These are phyloP conservation scores for Thera britannica DNA, from an alignment of 2,888 invertebrate genomes.

Conservation along the genomic window DNA sequence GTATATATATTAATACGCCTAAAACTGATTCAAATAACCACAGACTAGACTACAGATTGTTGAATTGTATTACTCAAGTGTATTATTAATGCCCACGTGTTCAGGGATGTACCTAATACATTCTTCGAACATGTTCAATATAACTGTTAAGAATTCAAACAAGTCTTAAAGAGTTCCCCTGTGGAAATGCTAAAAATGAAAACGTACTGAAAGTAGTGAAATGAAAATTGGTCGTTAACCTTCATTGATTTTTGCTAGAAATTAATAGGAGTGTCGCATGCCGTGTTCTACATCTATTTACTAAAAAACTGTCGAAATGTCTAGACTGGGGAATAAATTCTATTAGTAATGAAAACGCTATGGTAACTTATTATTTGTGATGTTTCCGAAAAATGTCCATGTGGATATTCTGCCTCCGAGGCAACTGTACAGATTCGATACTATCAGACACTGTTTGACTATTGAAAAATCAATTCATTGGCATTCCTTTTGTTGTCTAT, in stretches of 20 bases:
- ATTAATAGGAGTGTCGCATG: slow-evolving; percentile 46
- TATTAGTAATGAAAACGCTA: background rate
- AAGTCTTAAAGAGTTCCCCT: slow-evolving; percentile 10
- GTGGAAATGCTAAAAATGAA: slow-evolving; percentile 15
- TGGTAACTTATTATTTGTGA: background rate
- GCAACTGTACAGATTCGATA: too few relatives aligned
- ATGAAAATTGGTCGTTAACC: slow-evolving; percentile 39
- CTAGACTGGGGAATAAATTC: slow-evolving; percentile 39
- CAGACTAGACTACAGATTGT: slow-evolving; percentile 2
- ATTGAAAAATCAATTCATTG: too few relatives aligned
- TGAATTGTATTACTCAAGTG: slow-evolving; percentile 17
- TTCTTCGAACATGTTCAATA: slow-evolving; percentile 1
- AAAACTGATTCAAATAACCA: background rate
- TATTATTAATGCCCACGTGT: slow-evolving; percentile 14
- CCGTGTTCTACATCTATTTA: slow-evolving; percentile 45
- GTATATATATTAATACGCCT: background rate
- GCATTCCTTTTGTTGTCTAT: too few relatives aligned
- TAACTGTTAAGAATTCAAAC: background rate
- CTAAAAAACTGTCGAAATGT: slow-evolving; percentile 33
- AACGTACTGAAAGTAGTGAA: slow-evolving; percentile 42
- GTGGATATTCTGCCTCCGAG: background rate
- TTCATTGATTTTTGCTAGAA: slow-evolving; percentile 44
- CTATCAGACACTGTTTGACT: too few relatives aligned
- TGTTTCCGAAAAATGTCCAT: background rate
- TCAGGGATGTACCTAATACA: slow-evolving; percentile 1